Evolutionary conservation across 2,888 invertebrate genomes (phyloP).

Genomic region (Leucania comma): DNA sequence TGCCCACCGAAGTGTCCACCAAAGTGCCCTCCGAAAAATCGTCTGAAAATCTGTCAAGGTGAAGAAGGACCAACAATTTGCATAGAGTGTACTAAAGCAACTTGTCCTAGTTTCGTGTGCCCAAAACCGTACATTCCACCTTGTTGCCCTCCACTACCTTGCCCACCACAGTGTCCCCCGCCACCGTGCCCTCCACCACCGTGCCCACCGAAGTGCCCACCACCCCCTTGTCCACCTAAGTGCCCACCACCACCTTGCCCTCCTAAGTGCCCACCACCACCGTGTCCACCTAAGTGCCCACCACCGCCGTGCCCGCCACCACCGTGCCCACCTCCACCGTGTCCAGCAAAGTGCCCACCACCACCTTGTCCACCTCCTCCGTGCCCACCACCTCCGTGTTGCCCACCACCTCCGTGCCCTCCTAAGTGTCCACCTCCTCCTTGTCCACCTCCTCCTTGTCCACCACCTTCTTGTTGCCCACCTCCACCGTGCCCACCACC

Average conservation of each 20-base stretch:
- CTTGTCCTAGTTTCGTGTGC: slow-evolving; percentile 1
- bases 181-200: background rate
- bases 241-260: background rate
- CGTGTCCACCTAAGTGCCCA: background rate
- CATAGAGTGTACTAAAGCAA: slow-evolving; percentile 8
- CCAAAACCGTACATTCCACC: slow-evolving; percentile 13
- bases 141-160: background rate
- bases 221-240: background rate
- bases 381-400: background rate
- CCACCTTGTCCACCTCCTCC: background rate
- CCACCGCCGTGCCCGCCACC: background rate
- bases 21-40: background rate
- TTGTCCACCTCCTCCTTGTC: background rate
- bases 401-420: background rate
- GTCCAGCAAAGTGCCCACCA: background rate
- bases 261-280: background rate
- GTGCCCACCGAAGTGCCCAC: background rate
- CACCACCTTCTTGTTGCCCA: background rate
- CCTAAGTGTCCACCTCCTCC: background rate
- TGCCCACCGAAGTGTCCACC: background rate
- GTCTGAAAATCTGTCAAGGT: slow-evolving; percentile 12
- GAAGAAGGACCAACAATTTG: slow-evolving; percentile 18
- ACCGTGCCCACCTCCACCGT: background rate
- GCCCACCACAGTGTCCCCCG: background rate
- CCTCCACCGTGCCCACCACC: background rate